phyloP scores from a whole-genome alignment of 2,113 vertebrate genomes.

The Narcine bancroftii region DNA sequence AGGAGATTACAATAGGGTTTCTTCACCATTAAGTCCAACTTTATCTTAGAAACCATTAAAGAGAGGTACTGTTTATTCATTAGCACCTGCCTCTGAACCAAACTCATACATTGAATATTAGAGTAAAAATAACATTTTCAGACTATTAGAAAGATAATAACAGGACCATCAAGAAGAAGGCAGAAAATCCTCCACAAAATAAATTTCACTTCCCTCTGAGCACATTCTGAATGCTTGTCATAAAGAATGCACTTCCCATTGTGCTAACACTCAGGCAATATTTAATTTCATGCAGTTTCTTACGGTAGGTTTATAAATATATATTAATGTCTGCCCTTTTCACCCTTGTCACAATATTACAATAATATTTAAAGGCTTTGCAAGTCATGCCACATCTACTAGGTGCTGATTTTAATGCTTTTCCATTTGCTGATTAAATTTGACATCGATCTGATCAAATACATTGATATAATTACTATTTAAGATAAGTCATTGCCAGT shows the following conservation, averaged over 20 bases:
- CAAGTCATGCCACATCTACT: neutral
- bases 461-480: neutral
- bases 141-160: neutral
- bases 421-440: neutral
- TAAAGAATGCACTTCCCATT: neutral
- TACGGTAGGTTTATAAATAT: neutral
- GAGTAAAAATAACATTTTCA: neutral
- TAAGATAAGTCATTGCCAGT: neutral
- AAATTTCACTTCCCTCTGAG: neutral
- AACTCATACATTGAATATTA: neutral
- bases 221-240: neutral
- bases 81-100: neutral
- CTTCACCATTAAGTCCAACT: neutral
- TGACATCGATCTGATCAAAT: neutral
- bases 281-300: neutral
- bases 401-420: neutral
- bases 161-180: neutral
- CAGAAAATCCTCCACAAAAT: neutral
- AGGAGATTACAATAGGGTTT: too few relatives aligned
- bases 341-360: neutral
- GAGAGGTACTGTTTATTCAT: neutral
- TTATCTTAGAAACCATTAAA: neutral
- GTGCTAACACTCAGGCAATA: neutral
- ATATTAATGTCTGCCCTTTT: neutral
- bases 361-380: neutral